phyloP scores from a whole-genome alignment of 2,888 invertebrate genomes.

The Eilema sororculum region DNA sequence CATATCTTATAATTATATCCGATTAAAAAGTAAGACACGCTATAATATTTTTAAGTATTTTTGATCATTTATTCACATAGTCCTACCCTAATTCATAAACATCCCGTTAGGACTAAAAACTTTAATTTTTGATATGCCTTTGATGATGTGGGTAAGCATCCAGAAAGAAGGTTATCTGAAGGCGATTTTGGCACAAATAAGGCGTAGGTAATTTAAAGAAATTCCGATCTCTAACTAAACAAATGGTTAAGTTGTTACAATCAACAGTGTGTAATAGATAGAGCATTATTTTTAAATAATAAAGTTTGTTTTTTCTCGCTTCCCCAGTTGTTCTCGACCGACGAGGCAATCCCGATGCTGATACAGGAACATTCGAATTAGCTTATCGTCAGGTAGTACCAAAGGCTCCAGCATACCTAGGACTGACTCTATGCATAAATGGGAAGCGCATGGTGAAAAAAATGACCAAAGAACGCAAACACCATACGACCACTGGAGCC shows the following conservation, averaged over 20 bases:
- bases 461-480: constrained; percentile 69
- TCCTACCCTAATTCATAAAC: neutral
- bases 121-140: neutral
- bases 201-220: too few species aligned
- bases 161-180: too few species aligned
- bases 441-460: constrained; percentile 88
- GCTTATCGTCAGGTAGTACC: constrained; percentile 93
- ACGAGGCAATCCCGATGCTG: constrained; percentile 90
- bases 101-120: neutral
- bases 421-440: constrained; percentile 90
- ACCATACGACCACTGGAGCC: constrained; percentile 69
- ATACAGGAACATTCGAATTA: constrained; percentile 93
- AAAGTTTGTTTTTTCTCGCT: neutral
- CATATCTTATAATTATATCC: neutral
- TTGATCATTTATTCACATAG: neutral
- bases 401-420: constrained; percentile 93
- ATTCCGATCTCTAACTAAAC: too few species aligned
- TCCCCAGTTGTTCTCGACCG: constrained; percentile 92
- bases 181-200: too few species aligned
- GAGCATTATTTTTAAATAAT: neutral
- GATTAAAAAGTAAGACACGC: neutral
- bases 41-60: neutral
- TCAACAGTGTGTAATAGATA: neutral
- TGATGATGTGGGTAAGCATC: too few species aligned
- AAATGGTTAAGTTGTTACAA: too few species aligned